Base-by-base conservation (phyloP, 2,888 invertebrate species). In the Lepidochrysops patricia region DNA sequence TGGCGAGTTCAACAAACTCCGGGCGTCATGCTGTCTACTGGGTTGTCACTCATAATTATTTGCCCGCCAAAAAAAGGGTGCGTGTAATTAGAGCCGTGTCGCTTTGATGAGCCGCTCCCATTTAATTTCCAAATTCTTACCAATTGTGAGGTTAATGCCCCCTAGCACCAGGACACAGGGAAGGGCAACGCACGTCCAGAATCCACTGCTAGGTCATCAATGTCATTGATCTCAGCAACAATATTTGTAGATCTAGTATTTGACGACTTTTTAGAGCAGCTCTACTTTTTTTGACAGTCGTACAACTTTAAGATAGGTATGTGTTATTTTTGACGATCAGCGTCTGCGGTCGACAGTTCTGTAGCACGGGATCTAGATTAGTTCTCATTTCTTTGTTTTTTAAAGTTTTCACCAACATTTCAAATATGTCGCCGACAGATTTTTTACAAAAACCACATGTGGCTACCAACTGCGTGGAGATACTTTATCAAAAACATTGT, bases 11-110 rank as follows among this genome's bases (percentile, higher is more conserved):
- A 69, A 23, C 65, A 64, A 70, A 70, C 75, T 64, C 52, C 58
- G 27, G 70, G 73, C 75, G 75, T 72, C 76, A 70, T 63, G 64
- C 75, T 66, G 76, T 75, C 76, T 75, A 68, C 67, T 35, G 52
- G 27, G 49, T 19, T 50, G 52, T 52, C 67, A 57, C 65, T 66
- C 64, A 59, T 71, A 70, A 70, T 64, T 64, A 66, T 72, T 73
- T 72, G 73, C 68, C 70, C 70, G 70, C 68, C 62, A 65, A 65
- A 70, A 71, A 71, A 70, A 63, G 48, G 60, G 57, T 56, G 58
- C 54, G 67, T 71, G 54, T 73, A 76, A 75, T 79, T 72, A 71
- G 71, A 73, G 64, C 69, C 57, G 66, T 74, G 68, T 70, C 72
- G 61, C 63, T 66, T 60, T 62, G 64, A 68, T 66, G 71, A 73